A percentile compares a stretch with the other conserved stretches of the same genome.
These are phyloP conservation scores for Brachyrhaphis roseni DNA, from an alignment of 2,797 vertebrate genomes.

Conservation along the genomic window DNA sequence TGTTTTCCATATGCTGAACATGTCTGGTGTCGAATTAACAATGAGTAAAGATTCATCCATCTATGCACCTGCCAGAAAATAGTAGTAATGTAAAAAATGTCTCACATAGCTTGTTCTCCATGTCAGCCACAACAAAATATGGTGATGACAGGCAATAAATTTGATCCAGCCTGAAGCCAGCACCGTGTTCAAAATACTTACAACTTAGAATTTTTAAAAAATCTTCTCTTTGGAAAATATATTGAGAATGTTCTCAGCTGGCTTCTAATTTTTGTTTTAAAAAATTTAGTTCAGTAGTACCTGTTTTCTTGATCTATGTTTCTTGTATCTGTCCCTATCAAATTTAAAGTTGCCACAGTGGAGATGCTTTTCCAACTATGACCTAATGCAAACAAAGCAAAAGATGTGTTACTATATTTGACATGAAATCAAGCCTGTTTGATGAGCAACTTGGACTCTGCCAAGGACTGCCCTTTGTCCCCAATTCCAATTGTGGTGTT, in stretches of 20 bases:
- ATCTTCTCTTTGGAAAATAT: not conserved
- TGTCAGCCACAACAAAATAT: constrained; percentile 1
- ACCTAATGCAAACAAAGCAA: too few relatives aligned
- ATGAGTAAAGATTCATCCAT: constrained; percentile 14
- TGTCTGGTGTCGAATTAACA: constrained; percentile 24
- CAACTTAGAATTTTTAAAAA: not conserved
- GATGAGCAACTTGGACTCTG: too few relatives aligned
- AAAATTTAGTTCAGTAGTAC: not conserved
- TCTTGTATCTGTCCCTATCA: too few relatives aligned
- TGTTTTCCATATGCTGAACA: constrained; percentile 15
- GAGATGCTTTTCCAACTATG: too few relatives aligned
- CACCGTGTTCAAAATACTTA: not conserved
- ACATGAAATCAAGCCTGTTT: too few relatives aligned
- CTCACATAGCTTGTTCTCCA: constrained; percentile 13
- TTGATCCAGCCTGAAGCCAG: not conserved
- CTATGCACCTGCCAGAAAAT: constrained; percentile 13
- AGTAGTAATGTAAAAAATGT: constrained; percentile 12
- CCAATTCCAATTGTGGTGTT: too few relatives aligned
- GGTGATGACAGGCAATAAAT: constrained; percentile 10
- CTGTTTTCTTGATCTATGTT: not conserved
- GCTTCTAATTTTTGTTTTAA: not conserved
- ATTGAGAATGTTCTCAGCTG: not conserved
- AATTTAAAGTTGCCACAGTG: too few relatives aligned
- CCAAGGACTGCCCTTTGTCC: too few relatives aligned
- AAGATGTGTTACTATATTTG: too few relatives aligned